These are phyloP conservation scores for Vollenhovia emeryi DNA, from an alignment of 1,140 invertebrate genomes.

Conservation along the genomic window DNA sequence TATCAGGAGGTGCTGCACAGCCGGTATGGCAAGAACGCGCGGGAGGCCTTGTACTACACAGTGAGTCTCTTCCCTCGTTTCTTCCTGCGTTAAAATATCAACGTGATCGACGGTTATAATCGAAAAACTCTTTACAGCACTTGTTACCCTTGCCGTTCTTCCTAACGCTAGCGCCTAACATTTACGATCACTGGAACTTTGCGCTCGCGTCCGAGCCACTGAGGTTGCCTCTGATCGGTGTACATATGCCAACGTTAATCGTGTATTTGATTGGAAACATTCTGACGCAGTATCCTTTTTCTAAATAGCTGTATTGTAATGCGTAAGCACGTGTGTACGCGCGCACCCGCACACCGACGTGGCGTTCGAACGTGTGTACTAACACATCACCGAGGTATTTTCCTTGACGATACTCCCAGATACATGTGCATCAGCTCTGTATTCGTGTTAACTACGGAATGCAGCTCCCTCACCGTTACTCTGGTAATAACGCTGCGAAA, in stretches of 20 bases:
- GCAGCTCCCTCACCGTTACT: slow-evolving; percentile 97
- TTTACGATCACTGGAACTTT: slow-evolving; percentile 90
- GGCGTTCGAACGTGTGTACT: not conserved
- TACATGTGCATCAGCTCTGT: slow-evolving; percentile 97
- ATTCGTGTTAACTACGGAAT: slow-evolving; percentile 97
- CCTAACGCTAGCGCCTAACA: slow-evolving; percentile 90
- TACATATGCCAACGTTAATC: slow-evolving; percentile 90
- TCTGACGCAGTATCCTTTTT: slow-evolving; percentile 93
- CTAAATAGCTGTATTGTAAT: not conserved
- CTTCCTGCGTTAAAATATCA: not conserved
- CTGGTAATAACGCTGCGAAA: slow-evolving; percentile 98
- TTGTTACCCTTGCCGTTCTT: slow-evolving; percentile 95
- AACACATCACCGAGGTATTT: slow-evolving; percentile 10
- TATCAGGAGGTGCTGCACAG: slow-evolving; percentile 97
- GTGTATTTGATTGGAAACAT: slow-evolving; percentile 94
- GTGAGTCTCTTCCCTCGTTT: slow-evolving; percentile 79
- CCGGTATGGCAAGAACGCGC: slow-evolving; percentile 96
- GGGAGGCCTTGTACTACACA: slow-evolving; percentile 97
- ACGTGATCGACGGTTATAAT: not conserved
- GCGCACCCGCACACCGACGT: not conserved
- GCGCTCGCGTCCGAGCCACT: slow-evolving; percentile 87
- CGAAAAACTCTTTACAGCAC: slow-evolving; percentile 88
- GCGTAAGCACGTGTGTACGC: not conserved
- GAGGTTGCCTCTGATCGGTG: slow-evolving; percentile 82
- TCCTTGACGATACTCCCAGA: slow-evolving; percentile 83